Conservation (phyloP, 2,888 invertebrate genomes). For the Halictus quadricinctus region DNA sequence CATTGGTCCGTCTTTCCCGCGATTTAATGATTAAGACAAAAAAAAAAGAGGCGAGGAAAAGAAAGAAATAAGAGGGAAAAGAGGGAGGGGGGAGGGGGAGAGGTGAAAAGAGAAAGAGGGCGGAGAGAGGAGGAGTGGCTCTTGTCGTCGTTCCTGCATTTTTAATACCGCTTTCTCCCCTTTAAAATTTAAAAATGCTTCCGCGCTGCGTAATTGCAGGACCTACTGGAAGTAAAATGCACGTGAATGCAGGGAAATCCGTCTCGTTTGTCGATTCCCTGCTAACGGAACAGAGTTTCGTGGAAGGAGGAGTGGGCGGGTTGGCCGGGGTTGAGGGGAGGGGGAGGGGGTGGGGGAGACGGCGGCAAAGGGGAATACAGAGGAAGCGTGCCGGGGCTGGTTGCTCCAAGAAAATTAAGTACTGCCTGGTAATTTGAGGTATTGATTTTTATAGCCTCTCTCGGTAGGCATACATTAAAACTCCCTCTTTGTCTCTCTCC, state of each 20-base stretch:
- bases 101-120: slow-evolving; percentile 12
- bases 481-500: slow-evolving; percentile 73
- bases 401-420: slow-evolving; percentile 82
- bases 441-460: slow-evolving; percentile 83
- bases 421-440: slow-evolving; percentile 83
- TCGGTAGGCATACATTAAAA: slow-evolving; percentile 82
- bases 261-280: slow-evolving; percentile 64
- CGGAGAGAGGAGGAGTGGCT: slow-evolving; percentile 30
- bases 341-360: slow-evolving; percentile 29
- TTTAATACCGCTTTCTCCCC: slow-evolving; percentile 68
- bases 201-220: slow-evolving; percentile 65
- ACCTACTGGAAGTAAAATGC: slow-evolving; percentile 66
- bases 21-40: slow-evolving; percentile 44
- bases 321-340: slow-evolving; percentile 27
- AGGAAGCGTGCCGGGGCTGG: slow-evolving; percentile 67
- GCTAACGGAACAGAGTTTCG: slow-evolving; percentile 62
- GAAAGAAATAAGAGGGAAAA: no score
- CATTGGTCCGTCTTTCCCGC: slow-evolving; percentile 22
- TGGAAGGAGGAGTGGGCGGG: slow-evolving; percentile 25
- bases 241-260: slow-evolving; percentile 72
- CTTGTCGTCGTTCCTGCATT: slow-evolving; percentile 61
- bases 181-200: slow-evolving; percentile 67
- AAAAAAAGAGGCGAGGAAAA: not conserved
- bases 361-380: slow-evolving; percentile 58
- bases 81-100: no score